Evolutionary conservation across 2,888 invertebrate species (phyloP).

Genomic region (Volucella inflata): DNA sequence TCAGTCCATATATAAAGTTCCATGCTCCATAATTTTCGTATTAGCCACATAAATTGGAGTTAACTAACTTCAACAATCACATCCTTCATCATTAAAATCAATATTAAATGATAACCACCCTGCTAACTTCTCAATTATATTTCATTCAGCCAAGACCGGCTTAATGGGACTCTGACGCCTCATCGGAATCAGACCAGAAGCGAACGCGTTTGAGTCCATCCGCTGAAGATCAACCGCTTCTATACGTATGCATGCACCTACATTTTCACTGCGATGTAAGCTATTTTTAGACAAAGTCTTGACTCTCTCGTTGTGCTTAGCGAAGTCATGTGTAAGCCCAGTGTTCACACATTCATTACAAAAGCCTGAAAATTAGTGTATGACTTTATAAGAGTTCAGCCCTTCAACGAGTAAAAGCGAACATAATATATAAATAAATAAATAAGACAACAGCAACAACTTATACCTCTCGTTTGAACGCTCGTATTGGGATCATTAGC

Average conservation of each 20-base stretch:
- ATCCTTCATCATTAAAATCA: conserved; percentile 72
- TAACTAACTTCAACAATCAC: conserved; percentile 53
- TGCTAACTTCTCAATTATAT: conserved; percentile 71
- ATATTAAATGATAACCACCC: conserved; percentile 72
- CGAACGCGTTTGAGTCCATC: conserved; percentile 33
- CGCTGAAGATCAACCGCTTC: conserved; percentile 44
- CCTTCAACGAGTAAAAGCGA: not conserved
- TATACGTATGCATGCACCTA: not conserved
- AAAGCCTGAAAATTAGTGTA: not conserved
- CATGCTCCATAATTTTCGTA: conserved; percentile 64
- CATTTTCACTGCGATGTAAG: conserved; percentile 45
- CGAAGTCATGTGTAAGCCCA: conserved; percentile 31
- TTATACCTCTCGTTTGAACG: conserved; percentile 24
- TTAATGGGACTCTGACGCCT: conserved; percentile 60
- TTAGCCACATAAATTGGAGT: conserved; percentile 56
- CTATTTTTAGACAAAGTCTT: conserved; percentile 62
- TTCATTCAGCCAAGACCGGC: not conserved
- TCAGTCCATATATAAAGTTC: conserved; percentile 28
- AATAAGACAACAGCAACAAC: not conserved
- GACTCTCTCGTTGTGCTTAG: conserved; percentile 32
- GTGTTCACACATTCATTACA: conserved; percentile 20
- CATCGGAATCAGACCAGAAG: conserved; percentile 35
- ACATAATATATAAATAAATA: conserved; percentile 22
- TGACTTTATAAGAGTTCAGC: not conserved
- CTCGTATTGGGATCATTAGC: conserved; percentile 70